A percentile compares a stretch with the other conserved stretches of the same genome.
These are phyloP conservation scores for Lacerta bilineata DNA, from an alignment of 2,797 vertebrate species.

Conservation along the genomic window DNA sequence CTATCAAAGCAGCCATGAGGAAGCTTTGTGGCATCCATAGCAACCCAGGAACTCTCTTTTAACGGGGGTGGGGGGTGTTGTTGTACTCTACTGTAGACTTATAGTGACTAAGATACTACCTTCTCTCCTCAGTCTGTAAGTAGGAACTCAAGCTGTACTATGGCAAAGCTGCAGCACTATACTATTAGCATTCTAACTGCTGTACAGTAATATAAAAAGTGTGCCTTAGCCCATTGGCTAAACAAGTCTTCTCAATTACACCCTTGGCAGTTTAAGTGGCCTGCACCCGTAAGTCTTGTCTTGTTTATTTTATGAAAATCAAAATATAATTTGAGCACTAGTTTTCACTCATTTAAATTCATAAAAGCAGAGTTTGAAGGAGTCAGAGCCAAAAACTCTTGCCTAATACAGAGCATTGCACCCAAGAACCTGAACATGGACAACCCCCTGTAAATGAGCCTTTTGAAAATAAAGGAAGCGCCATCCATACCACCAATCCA, in stretches of 20 bases:
- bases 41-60: not conserved
- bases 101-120: not conserved
- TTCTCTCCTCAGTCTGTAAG: not conserved
- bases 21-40: not conserved
- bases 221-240: not conserved
- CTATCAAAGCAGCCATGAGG: constrained; percentile 3
- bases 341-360: not conserved
- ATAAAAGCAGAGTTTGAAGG: not conserved
- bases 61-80: too few relatives aligned
- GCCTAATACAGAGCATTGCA: not conserved
- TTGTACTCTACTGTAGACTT: not conserved
- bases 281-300: not conserved
- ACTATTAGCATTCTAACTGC: constrained; percentile 49
- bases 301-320: not conserved
- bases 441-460: not conserved
- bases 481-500: not conserved
- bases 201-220: not conserved
- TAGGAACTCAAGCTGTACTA: accelerated
- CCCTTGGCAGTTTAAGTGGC: not conserved
- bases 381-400: not conserved
- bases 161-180: constrained; percentile 28
- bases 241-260: not conserved
- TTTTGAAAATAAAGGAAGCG: not conserved
- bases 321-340: not conserved
- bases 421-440: not conserved